phyloP scores from a whole-genome alignment of 2,888 invertebrate species.

The Vanessa cardui region DNA sequence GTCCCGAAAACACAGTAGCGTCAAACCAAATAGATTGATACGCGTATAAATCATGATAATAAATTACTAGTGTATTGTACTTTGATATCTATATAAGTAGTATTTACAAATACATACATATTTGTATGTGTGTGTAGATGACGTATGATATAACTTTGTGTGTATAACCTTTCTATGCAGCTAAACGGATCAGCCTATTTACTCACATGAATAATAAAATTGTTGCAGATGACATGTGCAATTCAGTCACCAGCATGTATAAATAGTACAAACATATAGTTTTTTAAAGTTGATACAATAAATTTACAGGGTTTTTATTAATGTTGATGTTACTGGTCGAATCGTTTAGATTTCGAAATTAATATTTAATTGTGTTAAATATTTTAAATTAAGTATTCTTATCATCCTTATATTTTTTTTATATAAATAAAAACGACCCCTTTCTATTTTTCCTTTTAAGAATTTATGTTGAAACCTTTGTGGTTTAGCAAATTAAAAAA shows the following conservation, averaged over 20 bases:
- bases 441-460: too few species aligned
- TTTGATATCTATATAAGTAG: constrained; percentile 21
- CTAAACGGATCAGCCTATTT: constrained; percentile 11
- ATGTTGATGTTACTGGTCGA: too few species aligned
- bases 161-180: background rate
- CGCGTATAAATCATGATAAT: constrained; percentile 31
- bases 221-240: constrained; percentile 3
- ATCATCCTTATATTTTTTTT: too few species aligned
- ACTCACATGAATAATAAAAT: background rate
- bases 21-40: constrained; percentile 34
- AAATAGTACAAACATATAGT: too few species aligned
- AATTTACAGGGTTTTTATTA: too few species aligned
- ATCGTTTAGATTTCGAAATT: too few species aligned
- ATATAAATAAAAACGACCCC: too few species aligned
- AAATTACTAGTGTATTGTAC: constrained; percentile 26
- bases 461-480: too few species aligned
- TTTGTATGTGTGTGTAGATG: background rate
- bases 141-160: background rate
- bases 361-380: too few species aligned
- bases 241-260: background rate
- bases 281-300: too few species aligned
- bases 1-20: constrained; percentile 32
- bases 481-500: too few species aligned
- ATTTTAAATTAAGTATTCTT: too few species aligned
- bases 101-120: background rate